Percentiles rank a stretch among this genome's conserved stretches.
Conservation (phyloP, 2,113 vertebrate species). For the Paramormyrops kingsleyae region DNA sequence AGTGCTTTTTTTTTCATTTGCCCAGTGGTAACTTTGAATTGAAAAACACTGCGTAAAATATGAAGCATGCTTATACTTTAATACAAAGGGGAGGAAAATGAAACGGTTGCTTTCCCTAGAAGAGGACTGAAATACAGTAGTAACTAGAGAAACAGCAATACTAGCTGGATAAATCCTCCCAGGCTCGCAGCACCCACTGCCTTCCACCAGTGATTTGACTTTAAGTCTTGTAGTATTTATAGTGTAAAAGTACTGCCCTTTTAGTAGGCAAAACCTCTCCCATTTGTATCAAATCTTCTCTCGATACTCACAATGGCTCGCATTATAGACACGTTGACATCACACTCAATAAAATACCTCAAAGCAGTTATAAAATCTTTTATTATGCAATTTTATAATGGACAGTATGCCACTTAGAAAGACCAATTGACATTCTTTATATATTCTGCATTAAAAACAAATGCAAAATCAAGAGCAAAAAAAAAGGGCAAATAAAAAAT, state of each 20-base stretch:
- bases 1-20: not conserved
- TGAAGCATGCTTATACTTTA: not conserved
- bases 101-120: not conserved
- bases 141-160: not conserved
- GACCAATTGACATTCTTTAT: constrained; percentile 5
- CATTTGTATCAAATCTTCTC: not conserved
- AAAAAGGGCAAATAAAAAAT: constrained; percentile 4
- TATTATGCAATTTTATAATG: constrained; percentile 12
- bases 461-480: not conserved
- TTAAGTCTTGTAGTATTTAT: not conserved
- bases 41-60: not conserved
- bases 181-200: not conserved
- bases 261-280: not conserved
- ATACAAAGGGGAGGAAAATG: not conserved
- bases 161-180: not conserved
- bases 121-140: not conserved
- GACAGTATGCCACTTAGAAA: constrained; percentile 11
- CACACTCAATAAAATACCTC: not conserved
- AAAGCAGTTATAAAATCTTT: constrained; percentile 9
- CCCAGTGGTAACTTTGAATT: not conserved
- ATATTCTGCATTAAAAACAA: constrained; percentile 14
- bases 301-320: not conserved
- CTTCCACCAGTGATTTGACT: not conserved
- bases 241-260: not conserved
- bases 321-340: not conserved